Evolutionary conservation across 1,140 invertebrate genomes (phyloP).

Genomic region (Sitophilus oryzae): DNA sequence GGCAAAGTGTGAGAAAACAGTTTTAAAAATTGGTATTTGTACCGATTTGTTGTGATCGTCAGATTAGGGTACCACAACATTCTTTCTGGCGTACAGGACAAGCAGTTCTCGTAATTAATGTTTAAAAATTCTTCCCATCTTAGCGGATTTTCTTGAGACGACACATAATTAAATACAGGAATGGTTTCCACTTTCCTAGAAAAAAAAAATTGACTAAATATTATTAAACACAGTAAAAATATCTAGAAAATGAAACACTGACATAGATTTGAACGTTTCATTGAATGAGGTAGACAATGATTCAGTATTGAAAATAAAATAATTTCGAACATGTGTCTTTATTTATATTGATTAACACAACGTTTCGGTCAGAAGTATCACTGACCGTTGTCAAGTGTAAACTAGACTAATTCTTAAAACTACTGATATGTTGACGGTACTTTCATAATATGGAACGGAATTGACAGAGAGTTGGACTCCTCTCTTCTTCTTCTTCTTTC

Average conservation of each 20-base stretch:
- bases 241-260: slow-evolving; percentile 10
- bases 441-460: too few relatives aligned
- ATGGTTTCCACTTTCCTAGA: slow-evolving; percentile 46
- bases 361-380: too few relatives aligned
- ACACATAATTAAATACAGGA: slow-evolving; percentile 69
- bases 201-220: slow-evolving; percentile 20
- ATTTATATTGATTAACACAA: too few relatives aligned
- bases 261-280: too few relatives aligned
- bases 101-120: slow-evolving; percentile 46
- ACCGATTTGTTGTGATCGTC: slow-evolving; percentile 44
- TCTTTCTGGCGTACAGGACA: slow-evolving; percentile 50
- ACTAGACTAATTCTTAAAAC: too few relatives aligned
- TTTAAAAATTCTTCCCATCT: slow-evolving; percentile 58
- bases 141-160: slow-evolving; percentile 59
- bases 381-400: too few relatives aligned
- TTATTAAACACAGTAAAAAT: not conserved
- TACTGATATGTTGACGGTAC: too few relatives aligned
- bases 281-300: too few relatives aligned
- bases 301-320: too few relatives aligned
- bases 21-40: slow-evolving; percentile 41
- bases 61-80: slow-evolving; percentile 55
- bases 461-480: too few relatives aligned
- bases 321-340: too few relatives aligned
- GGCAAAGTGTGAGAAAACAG: slow-evolving; percentile 56
- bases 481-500: too few relatives aligned